Percentiles rank a stretch among this genome's conserved stretches.
These are phyloP conservation scores for Hippocampus guttulatus DNA, from an alignment of 2,113 vertebrate genomes.

Conservation along the genomic window DNA sequence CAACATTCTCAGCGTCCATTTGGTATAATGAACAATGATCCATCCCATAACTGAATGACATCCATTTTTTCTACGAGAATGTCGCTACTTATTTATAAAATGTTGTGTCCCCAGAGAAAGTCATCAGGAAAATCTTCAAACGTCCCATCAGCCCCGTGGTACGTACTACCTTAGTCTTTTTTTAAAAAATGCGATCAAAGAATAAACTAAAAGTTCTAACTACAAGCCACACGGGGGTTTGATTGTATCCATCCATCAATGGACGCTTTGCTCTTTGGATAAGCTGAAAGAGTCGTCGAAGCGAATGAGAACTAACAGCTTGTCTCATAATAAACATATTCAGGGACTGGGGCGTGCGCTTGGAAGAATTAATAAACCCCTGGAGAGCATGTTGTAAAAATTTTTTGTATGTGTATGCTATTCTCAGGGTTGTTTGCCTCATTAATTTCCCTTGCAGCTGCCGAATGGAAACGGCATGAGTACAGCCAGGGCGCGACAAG, in stretches of 20 bases:
- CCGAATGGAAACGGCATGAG: slow-evolving; percentile 56
- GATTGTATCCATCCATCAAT: slow-evolving; percentile 1
- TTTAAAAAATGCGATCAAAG: slow-evolving; percentile 2
- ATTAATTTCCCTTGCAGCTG: slow-evolving; percentile 57
- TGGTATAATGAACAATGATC: neutral
- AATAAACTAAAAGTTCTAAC: neutral
- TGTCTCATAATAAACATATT: slow-evolving; percentile 17
- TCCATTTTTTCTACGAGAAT: neutral
- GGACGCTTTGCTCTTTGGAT: neutral
- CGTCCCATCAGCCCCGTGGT: slow-evolving; percentile 43
- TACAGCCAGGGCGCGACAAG: slow-evolving; percentile 36
- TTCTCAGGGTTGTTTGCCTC: slow-evolving; percentile 53
- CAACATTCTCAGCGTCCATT: neutral
- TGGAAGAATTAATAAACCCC: slow-evolving; percentile 21
- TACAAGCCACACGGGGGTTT: too few species aligned
- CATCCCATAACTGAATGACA: neutral
- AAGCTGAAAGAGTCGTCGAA: neutral
- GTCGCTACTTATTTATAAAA: neutral
- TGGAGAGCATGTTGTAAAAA: slow-evolving; percentile 31
- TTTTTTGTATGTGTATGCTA: slow-evolving; percentile 36
- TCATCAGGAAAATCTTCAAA: slow-evolving; percentile 48
- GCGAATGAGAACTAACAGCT: slow-evolving; percentile 13
- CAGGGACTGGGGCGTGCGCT: slow-evolving; percentile 22
- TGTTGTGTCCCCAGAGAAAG: slow-evolving; percentile 51
- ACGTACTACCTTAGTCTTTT: slow-evolving; percentile 34